A percentile compares a stretch with the other conserved stretches of the same genome.
Evolutionary conservation across 2,797 vertebrate species (phyloP).

Genomic region (Cuniculus paca): DNA sequence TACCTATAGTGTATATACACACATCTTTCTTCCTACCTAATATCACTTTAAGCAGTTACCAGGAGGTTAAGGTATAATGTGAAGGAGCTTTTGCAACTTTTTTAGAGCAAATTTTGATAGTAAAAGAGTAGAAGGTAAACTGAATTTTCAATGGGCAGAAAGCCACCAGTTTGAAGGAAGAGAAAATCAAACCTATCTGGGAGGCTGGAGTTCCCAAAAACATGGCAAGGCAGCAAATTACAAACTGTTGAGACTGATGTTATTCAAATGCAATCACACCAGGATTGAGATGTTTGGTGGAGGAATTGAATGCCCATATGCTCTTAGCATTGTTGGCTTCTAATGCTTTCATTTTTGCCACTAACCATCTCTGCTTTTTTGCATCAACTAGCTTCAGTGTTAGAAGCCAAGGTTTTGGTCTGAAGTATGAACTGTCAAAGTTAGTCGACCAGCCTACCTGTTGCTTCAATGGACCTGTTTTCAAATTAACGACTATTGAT

Average conservation of each 20-base stretch:
- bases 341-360: not conserved
- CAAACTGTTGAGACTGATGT: not conserved
- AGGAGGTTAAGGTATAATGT: not conserved
- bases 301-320: not conserved
- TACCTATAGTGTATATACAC: not conserved
- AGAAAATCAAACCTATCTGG: not conserved
- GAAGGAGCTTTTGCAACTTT: not conserved
- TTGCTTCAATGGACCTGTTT: not conserved
- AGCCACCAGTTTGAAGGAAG: not conserved
- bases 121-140: not conserved
- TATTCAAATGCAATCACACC: not conserved
- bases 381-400: not conserved
- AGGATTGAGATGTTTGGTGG: not conserved
- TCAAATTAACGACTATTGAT: not conserved
- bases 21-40: not conserved
- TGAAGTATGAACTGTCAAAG: not conserved
- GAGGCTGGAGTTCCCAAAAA: not conserved
- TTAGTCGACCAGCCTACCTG: not conserved
- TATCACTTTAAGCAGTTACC: not conserved
- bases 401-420: not conserved
- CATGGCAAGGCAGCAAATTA: not conserved
- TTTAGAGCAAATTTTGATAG: slow-evolving; percentile 31
- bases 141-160: not conserved
- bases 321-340: not conserved
- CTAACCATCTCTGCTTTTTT: not conserved